Conservation (phyloP, 1,140 invertebrate species). For the Hyles euphorbiae region DNA sequence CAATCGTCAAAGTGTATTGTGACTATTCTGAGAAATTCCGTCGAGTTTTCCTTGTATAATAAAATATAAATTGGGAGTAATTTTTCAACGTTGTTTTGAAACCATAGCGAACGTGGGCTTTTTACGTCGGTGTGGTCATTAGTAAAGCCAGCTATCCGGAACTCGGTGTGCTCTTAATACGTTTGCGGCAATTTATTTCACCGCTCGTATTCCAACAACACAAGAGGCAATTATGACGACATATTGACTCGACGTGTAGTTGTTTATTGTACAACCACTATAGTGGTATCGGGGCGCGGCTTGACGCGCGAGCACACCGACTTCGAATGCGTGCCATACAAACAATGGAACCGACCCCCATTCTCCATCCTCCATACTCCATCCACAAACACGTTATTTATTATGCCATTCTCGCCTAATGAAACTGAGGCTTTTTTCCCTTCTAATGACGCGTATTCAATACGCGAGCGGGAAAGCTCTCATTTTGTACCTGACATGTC, state of each 20-base stretch:
- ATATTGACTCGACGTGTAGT: slow-evolving; percentile 39
- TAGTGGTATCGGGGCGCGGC: slow-evolving; percentile 22
- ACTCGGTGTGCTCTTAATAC: slow-evolving; percentile 20
- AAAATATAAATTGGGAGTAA: slow-evolving; percentile 20
- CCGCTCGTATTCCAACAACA: slow-evolving; percentile 21
- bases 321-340: slow-evolving; percentile 9
- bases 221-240: slow-evolving; percentile 53
- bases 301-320: slow-evolving; percentile 13
- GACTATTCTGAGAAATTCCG: slow-evolving; percentile 20
- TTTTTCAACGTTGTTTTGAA: slow-evolving; percentile 5
- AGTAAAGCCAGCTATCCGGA: slow-evolving; percentile 41
- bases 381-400: slow-evolving; percentile 32
- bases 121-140: slow-evolving; percentile 30
- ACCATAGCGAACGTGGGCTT: not conserved
- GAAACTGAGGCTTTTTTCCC: slow-evolving; percentile 26
- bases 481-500: too few relatives aligned
- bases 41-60: slow-evolving; percentile 20
- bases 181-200: slow-evolving; percentile 32
- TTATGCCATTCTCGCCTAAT: slow-evolving; percentile 36
- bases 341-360: slow-evolving; percentile 28
- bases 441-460: slow-evolving; percentile 28
- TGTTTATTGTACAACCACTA: slow-evolving; percentile 37
- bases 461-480: slow-evolving; percentile 16
- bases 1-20: slow-evolving; percentile 1
- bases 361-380: too few relatives aligned